Evolutionary conservation across 2,113 vertebrate species (phyloP).

Genomic region (Leucoraja erinaceus): DNA sequence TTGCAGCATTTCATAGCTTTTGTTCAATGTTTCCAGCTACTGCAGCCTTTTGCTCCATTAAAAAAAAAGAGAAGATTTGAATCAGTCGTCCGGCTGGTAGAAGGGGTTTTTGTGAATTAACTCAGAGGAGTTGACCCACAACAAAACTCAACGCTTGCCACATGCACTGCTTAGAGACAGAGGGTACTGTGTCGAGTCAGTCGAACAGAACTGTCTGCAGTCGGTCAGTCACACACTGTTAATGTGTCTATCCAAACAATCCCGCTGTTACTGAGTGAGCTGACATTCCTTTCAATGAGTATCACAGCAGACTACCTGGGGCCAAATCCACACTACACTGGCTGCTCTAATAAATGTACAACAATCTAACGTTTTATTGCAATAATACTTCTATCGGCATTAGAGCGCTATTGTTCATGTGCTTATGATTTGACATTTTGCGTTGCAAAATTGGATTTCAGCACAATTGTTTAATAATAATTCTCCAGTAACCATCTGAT

Average conservation of each 20-base stretch:
- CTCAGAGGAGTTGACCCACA: not conserved
- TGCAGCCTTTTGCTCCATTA: not conserved
- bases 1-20: too few species aligned
- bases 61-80: too few species aligned
- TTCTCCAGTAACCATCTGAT: not conserved
- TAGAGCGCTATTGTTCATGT: not conserved
- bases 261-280: not conserved
- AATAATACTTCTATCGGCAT: not conserved
- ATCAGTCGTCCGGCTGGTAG: not conserved
- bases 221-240: conserved; percentile 20
- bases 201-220: conserved; percentile 16
- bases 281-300: not conserved
- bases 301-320: not conserved
- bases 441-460: not conserved
- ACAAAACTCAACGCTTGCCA: not conserved
- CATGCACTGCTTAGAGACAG: not conserved
- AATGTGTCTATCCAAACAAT: conserved; percentile 21
- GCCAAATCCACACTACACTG: not conserved
- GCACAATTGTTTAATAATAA: not conserved
- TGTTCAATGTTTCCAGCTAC: too few species aligned
- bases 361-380: not conserved
- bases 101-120: not conserved
- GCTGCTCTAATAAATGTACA: not conserved
- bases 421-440: not conserved
- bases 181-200: not conserved